phyloP scores from a whole-genome alignment of 2,797 vertebrate genomes.

The Brachyrhaphis roseni region DNA sequence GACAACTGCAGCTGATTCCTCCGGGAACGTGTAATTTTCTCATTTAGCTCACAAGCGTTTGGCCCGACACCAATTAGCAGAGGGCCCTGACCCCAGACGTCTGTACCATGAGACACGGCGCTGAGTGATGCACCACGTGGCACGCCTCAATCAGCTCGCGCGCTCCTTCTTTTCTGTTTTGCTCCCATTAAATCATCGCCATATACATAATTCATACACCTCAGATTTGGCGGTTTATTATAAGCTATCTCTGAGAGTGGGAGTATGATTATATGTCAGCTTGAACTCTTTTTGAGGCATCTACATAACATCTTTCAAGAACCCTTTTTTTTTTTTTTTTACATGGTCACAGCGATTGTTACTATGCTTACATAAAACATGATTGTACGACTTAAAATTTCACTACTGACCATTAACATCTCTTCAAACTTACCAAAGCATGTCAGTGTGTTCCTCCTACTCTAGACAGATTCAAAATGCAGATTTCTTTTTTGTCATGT shows the following conservation, averaged over 20 bases:
- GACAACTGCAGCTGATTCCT: slow-evolving; percentile 80
- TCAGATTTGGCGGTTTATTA: slow-evolving; percentile 78
- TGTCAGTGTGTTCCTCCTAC: background rate
- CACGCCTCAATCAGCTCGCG: slow-evolving; percentile 78
- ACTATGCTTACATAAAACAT: slow-evolving; percentile 1
- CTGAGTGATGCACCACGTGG: slow-evolving; percentile 57
- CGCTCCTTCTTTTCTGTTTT: slow-evolving; percentile 69
- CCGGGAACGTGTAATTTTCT: slow-evolving; percentile 85
- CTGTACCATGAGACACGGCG: slow-evolving; percentile 61
- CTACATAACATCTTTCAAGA: slow-evolving; percentile 53
- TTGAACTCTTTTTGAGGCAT: slow-evolving; percentile 53
- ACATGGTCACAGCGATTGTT: slow-evolving; percentile 18
- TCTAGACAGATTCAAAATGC: slow-evolving; percentile 3
- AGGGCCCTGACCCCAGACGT: slow-evolving; percentile 80
- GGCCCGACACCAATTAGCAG: slow-evolving; percentile 83
- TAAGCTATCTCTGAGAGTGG: slow-evolving; percentile 74
- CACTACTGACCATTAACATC: background rate
- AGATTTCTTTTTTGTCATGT: slow-evolving; percentile 14
- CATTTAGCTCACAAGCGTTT: slow-evolving; percentile 81
- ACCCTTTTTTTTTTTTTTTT: slow-evolving; percentile 24
- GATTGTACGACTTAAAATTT: slow-evolving; percentile 5
- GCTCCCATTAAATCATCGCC: slow-evolving; percentile 81
- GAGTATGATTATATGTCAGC: slow-evolving; percentile 79
- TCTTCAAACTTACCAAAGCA: background rate
- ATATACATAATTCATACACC: slow-evolving; percentile 86